Conservation (phyloP, 2,797 vertebrate species). For the Neostethus bicornis region DNA sequence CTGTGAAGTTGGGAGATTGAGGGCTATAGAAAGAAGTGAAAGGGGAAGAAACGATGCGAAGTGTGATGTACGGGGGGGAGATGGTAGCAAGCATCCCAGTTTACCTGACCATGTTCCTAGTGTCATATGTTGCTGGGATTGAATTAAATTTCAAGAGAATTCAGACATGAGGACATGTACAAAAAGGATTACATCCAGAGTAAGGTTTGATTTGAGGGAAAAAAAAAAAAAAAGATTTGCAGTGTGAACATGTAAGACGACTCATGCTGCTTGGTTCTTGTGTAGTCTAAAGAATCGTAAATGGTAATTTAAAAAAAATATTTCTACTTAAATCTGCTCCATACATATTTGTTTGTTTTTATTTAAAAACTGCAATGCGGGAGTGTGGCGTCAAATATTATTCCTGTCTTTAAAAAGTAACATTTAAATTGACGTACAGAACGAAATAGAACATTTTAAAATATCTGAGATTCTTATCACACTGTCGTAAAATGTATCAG, state of each 20-base stretch:
- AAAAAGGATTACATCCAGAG: slow-evolving; percentile 9
- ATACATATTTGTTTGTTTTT: too few species aligned
- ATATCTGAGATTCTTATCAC: background rate
- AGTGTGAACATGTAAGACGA: background rate
- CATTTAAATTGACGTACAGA: slow-evolving; percentile 29
- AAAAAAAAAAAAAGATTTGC: background rate
- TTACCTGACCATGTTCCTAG: slow-evolving; percentile 17
- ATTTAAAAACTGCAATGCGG: too few species aligned
- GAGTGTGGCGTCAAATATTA: background rate
- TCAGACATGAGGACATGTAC: slow-evolving; percentile 17
- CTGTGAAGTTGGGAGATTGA: slow-evolving; percentile 12
- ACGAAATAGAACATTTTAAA: slow-evolving; percentile 5
- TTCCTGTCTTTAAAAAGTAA: slow-evolving; percentile 6
- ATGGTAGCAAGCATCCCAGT: too few species aligned
- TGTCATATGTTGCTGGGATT: slow-evolving; percentile 27
- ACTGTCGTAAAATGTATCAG: slow-evolving; percentile 5
- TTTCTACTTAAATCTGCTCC: background rate
- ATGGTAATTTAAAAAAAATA: background rate
- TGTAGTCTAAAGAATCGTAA: background rate
- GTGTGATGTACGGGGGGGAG: slow-evolving; percentile 5
- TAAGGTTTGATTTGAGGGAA: background rate
- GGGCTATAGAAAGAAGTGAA: slow-evolving; percentile 21
- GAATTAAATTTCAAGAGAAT: slow-evolving; percentile 23
- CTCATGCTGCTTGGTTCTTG: background rate
- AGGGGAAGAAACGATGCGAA: slow-evolving; percentile 9